These are phyloP conservation scores for Perccottus glenii DNA, from an alignment of 2,113 vertebrate species.

Conservation along the genomic window DNA sequence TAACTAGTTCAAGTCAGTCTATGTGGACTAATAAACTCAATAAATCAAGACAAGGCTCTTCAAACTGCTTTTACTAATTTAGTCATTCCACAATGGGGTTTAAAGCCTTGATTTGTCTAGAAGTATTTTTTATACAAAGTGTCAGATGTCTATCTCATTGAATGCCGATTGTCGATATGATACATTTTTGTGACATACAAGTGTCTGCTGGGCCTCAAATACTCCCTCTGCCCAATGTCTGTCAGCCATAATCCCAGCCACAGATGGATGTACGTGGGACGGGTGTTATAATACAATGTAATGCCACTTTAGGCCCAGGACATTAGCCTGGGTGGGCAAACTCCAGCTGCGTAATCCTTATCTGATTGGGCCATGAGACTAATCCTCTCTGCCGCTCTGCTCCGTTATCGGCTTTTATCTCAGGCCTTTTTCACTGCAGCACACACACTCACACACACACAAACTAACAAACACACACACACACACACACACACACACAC, in stretches of 20 bases:
- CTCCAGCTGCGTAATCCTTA: conserved; percentile 70
- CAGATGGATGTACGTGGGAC: conserved; percentile 45
- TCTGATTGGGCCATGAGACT: conserved; percentile 72
- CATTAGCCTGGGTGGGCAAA: conserved; percentile 63
- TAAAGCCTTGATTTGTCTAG: too few relatives aligned
- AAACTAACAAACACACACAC: neutral
- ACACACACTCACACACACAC: neutral
- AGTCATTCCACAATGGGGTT: too few relatives aligned
- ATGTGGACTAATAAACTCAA: too few relatives aligned
- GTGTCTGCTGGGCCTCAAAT: too few relatives aligned
- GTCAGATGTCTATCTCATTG: too few relatives aligned
- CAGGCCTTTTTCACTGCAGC: conserved; percentile 23
- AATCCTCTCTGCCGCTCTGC: conserved; percentile 60
- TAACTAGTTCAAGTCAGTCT: too few relatives aligned
- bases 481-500: neutral
- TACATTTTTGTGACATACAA: too few relatives aligned
- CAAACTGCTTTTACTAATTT: too few relatives aligned
- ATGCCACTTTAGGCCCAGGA: conserved; percentile 60
- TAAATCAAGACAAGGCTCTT: too few relatives aligned
- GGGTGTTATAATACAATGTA: conserved; percentile 62
- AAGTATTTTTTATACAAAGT: too few relatives aligned
- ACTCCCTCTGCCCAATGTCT: neutral
- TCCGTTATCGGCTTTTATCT: conserved; percentile 51
- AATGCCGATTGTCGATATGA: too few relatives aligned
- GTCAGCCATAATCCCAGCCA: conserved; percentile 36